Evolutionary conservation across 2,113 vertebrate species (phyloP), one percentile per base, ranked within the genome.

Genomic region (Anoplopoma fimbria): DNA sequence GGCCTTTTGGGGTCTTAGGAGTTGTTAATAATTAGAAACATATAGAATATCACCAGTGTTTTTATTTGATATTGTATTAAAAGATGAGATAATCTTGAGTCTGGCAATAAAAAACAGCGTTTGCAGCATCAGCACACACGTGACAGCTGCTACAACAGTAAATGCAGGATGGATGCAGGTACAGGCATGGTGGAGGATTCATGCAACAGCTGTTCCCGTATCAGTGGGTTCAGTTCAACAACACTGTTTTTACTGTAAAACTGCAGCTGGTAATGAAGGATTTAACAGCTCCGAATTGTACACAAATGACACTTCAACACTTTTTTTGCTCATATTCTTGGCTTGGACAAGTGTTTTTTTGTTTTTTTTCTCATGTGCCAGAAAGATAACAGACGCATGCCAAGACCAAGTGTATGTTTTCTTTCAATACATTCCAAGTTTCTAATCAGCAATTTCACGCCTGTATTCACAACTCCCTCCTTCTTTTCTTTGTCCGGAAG

Each of bases 401-500:
- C 88, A 91, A 83, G 51, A 67, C 60, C 17, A 27, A 90, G 87
- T 84, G 69, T 79, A 81, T 76, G 72, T 80, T 85, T 84, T 67
- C 82, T 82, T 84, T 90, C 84, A 85, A 19, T 60, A 61, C 60
- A 42, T 27, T 92, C 89, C 91, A 93, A 86, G 86, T 91, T 87
- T 88, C 78, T 89, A 91, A 92, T 92, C 91, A 89, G 80, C 80
- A 77, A 88, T 93, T 92, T 93, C 89, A 87, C 70, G 72, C 85
- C 75, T 61, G 78, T 71, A 80, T 91, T 93, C 88, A 90, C 86
- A 57, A 75, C 64, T 64, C 81, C 67, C 53, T 75, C 78, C 79
- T 57, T 87, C 69, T 77, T 89, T 87, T 79, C 79, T 89, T 84
- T 80, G 85, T 88, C 83, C 78, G 87, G 89, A 93, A 90, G 89